These are phyloP conservation scores for Gallinago jamesoni DNA, from an alignment of 2,113 vertebrate genomes.

Conservation along the genomic window DNA sequence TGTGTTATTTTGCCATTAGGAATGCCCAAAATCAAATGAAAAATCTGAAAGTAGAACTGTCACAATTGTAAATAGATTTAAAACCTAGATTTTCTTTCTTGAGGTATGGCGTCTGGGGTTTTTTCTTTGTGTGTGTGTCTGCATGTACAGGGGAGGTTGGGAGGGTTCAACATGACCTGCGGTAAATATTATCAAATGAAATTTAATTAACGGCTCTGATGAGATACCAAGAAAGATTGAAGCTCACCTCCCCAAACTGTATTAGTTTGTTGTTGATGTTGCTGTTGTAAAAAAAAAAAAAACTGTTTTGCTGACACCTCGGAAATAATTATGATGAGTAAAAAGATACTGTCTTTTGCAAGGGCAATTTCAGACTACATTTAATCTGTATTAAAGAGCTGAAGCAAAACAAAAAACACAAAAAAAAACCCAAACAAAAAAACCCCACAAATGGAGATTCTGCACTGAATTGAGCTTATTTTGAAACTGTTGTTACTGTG, in stretches of 20 bases:
- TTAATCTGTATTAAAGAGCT: neutral
- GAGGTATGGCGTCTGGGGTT: neutral
- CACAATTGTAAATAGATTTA: neutral
- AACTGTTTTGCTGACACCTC: neutral
- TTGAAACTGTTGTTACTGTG: neutral
- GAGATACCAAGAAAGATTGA: neutral
- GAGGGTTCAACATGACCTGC: neutral
- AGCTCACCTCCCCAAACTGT: neutral
- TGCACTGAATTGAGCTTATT: neutral
- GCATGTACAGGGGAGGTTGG: neutral
- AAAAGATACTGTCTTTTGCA: conserved; percentile 9
- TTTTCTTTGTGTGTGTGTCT: neutral
- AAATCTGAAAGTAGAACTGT: neutral
- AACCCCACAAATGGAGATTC: neutral
- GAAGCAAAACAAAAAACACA: neutral
- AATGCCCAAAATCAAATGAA: neutral
- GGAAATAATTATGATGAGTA: neutral
- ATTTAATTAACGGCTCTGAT: neutral
- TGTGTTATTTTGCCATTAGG: neutral
- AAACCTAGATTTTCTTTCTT: neutral
- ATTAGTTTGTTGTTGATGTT: neutral
- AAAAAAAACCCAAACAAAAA: neutral
- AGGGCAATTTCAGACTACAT: neutral
- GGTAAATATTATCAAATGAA: conserved; percentile 1
- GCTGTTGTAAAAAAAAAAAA: neutral